Percentiles rank a stretch among this genome's conserved stretches.
Evolutionary conservation across 2,113 vertebrate species (phyloP).

Genomic region (Lophius piscatorius): DNA sequence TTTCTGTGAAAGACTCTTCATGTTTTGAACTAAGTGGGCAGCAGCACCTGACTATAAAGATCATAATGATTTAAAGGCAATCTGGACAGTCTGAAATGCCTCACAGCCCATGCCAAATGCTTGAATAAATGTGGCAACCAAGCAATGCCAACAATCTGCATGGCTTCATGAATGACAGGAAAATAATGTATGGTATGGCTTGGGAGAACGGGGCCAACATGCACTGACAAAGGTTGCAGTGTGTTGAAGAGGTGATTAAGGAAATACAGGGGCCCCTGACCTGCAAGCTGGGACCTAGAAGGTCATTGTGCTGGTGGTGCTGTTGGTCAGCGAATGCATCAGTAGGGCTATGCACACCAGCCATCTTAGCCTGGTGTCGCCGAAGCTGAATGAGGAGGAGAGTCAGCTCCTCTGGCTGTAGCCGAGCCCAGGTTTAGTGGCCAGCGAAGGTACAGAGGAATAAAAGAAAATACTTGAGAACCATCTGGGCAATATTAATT

Average conservation of each 20-base stretch:
- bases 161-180: slow-evolving; percentile 55
- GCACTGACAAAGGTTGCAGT: slow-evolving; percentile 56
- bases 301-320: slow-evolving; percentile 88
- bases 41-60: slow-evolving; percentile 6
- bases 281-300: slow-evolving; percentile 89
- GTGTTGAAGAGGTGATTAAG: slow-evolving; percentile 38
- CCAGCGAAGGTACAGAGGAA: slow-evolving; percentile 72
- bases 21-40: not conserved
- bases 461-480: slow-evolving; percentile 74
- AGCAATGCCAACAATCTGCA: slow-evolving; percentile 43
- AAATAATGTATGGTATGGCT: slow-evolving; percentile 41
- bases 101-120: slow-evolving; percentile 48
- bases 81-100: slow-evolving; percentile 34
- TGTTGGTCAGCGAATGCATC: slow-evolving; percentile 90
- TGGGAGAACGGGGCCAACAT: slow-evolving; percentile 42
- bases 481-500: slow-evolving; percentile 41
- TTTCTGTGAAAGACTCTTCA: not conserved
- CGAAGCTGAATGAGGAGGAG: slow-evolving; percentile 96
- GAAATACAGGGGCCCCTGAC: slow-evolving; percentile 83
- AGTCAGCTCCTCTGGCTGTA: slow-evolving; percentile 96
- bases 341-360: slow-evolving; percentile 89
- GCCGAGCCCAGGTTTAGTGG: slow-evolving; percentile 81
- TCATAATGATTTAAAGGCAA: slow-evolving; percentile 13
- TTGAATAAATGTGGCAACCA: slow-evolving; percentile 48
- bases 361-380: slow-evolving; percentile 97